Conservation (phyloP, 1,140 invertebrate species). For the Agrypnia vestita region DNA sequence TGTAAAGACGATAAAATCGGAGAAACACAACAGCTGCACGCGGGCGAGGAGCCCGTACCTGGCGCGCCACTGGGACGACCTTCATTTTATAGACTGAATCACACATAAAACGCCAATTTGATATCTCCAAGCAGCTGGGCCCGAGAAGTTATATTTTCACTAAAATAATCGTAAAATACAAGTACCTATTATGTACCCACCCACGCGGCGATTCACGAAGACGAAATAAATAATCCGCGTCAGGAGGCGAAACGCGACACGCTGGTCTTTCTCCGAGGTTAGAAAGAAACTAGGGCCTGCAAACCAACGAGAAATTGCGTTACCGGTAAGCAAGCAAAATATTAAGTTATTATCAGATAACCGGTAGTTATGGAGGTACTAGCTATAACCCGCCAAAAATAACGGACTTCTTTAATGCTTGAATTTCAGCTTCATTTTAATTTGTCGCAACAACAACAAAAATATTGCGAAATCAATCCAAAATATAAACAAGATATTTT, state of each 20-base stretch:
- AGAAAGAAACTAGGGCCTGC: no score
- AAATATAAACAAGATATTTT: no score
- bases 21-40: background rate
- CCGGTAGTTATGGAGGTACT: no score
- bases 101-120: constrained; percentile 57
- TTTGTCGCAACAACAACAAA: no score
- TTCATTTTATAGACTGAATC: constrained; percentile 51
- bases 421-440: no score
- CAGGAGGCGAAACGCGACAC: constrained; percentile 19
- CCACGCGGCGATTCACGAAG: background rate
- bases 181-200: background rate
- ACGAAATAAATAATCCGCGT: constrained; percentile 40
- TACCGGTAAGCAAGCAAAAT: no score
- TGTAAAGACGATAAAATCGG: background rate
- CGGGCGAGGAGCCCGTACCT: background rate
- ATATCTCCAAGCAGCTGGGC: constrained; percentile 26
- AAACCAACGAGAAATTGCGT: no score
- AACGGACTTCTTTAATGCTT: no score
- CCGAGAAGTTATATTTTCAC: constrained; percentile 13
- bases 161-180: constrained; percentile 40
- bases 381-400: no score
- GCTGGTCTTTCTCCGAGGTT: constrained; percentile 11
- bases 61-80: background rate
- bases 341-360: no score
- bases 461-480: no score